phyloP scores from a whole-genome alignment of 2,888 invertebrate genomes.

The Lycia hirtaria region DNA sequence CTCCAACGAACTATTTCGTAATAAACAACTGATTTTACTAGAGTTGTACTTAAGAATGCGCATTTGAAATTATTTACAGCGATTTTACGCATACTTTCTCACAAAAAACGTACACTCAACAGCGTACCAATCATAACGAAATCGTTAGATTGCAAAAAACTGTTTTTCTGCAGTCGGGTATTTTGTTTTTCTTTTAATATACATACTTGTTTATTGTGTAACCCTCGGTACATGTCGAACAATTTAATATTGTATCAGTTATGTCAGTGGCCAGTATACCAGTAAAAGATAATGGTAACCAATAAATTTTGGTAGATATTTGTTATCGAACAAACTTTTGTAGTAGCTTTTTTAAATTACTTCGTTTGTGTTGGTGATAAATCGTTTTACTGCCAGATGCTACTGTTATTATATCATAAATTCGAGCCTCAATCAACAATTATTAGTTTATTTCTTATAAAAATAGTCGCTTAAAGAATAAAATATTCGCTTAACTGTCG shows the following conservation, averaged over 20 bases:
- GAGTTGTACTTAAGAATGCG: no score
- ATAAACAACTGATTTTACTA: no score
- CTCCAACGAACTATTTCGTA: no score
- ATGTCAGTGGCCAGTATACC: conserved; percentile 16
- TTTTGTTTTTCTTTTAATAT: no score
- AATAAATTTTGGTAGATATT: conserved; percentile 26
- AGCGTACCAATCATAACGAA: no score
- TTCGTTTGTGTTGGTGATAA: conserved; percentile 15
- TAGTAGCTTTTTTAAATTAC: conserved; percentile 9
- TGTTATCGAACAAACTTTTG: conserved; percentile 6
- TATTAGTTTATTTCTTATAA: background rate
- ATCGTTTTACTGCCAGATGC: conserved; percentile 9
- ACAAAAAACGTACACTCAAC: no score
- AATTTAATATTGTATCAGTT: conserved; percentile 23
- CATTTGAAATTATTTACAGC: no score
- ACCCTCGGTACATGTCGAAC: conserved; percentile 24
- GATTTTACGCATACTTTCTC: no score
- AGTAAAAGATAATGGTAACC: conserved; percentile 17
- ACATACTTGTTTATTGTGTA: conserved; percentile 37
- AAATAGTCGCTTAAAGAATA: conserved; percentile 3
- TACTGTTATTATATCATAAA: conserved; percentile 20
- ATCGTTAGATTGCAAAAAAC: no score
- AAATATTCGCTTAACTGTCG: background rate
- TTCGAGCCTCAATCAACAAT: conserved; percentile 5
- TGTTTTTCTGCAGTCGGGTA: no score